Evolutionary conservation across 2,888 invertebrate species (phyloP).

Genomic region (Agonopterix subpropinquella): DNA sequence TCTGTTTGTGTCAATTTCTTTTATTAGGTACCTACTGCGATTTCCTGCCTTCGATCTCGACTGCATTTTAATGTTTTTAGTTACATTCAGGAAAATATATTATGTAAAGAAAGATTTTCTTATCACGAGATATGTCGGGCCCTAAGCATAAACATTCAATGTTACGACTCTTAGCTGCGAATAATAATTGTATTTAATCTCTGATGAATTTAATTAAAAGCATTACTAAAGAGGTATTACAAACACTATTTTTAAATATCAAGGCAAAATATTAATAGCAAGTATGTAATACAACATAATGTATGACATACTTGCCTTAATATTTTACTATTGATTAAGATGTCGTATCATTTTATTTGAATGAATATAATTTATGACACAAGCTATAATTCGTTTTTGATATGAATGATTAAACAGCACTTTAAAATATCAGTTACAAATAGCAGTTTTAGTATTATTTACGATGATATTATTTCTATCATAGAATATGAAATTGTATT

Average conservation of each 20-base stretch:
- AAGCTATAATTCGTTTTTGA: too few relatives aligned
- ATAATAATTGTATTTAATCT: conserved; percentile 12
- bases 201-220: conserved; percentile 6
- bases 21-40: conserved; percentile 1
- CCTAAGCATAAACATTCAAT: conserved; percentile 5
- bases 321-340: too few relatives aligned
- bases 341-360: too few relatives aligned
- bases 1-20: background rate
- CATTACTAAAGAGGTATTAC: conserved; percentile 2
- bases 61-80: conserved; percentile 4
- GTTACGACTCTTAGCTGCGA: conserved; percentile 4
- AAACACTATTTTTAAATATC: background rate
- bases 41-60: conserved; percentile 5
- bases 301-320: too few relatives aligned
- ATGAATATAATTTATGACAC: too few relatives aligned
- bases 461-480: too few relatives aligned
- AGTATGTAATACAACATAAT: too few relatives aligned
- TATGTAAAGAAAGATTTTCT: conserved; percentile 12
- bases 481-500: background rate
- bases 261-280: background rate
- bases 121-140: conserved; percentile 11
- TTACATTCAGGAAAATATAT: conserved; percentile 2
- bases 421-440: too few relatives aligned
- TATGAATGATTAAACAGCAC: too few relatives aligned
- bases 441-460: too few relatives aligned